Evolutionary conservation across 2,888 invertebrate species (phyloP).

Genomic region (Chesias legatella): DNA sequence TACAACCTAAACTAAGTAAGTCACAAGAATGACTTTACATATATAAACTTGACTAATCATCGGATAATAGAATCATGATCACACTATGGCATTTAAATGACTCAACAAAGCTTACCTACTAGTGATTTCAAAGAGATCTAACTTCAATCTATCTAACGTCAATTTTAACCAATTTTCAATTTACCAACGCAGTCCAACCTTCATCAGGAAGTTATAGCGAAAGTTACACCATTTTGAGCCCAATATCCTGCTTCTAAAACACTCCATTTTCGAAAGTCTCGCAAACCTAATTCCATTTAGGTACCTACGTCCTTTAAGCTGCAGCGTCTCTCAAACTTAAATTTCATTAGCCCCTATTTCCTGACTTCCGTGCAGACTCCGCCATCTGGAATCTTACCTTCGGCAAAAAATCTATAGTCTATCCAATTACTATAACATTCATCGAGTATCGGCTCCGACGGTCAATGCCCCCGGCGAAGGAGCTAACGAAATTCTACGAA

Average conservation of each 20-base stretch:
- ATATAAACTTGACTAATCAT: too few relatives aligned
- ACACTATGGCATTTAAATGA: too few relatives aligned
- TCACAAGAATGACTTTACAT: too few relatives aligned
- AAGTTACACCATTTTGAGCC: slow-evolving; percentile 6
- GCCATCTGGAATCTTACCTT: slow-evolving; percentile 26
- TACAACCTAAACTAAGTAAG: too few relatives aligned
- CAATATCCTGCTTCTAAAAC: slow-evolving; percentile 15
- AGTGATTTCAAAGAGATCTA: too few relatives aligned
- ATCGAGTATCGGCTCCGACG: slow-evolving; percentile 72
- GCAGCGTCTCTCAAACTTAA: slow-evolving; percentile 35
- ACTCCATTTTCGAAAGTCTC: slow-evolving; percentile 11
- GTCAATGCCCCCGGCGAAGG: slow-evolving; percentile 59
- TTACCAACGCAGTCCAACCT: slow-evolving; percentile 10
- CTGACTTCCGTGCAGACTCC: slow-evolving; percentile 26
- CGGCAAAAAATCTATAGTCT: slow-evolving; percentile 21
- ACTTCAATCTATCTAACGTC: too few relatives aligned
- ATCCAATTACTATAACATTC: slow-evolving; percentile 72
- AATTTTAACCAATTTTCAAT: slow-evolving; percentile 7
- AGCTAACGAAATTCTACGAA: slow-evolving; percentile 77
- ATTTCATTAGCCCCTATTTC: slow-evolving; percentile 44
- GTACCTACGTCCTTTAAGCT: slow-evolving; percentile 24
- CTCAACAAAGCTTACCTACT: too few relatives aligned
- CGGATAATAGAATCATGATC: too few relatives aligned
- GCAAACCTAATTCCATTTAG: slow-evolving; percentile 24
- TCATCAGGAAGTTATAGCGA: slow-evolving; percentile 6